Percentiles rank a stretch among this genome's conserved stretches.
Evolutionary conservation across 1,140 invertebrate species (phyloP).

Genomic region (Bombus superbus): DNA sequence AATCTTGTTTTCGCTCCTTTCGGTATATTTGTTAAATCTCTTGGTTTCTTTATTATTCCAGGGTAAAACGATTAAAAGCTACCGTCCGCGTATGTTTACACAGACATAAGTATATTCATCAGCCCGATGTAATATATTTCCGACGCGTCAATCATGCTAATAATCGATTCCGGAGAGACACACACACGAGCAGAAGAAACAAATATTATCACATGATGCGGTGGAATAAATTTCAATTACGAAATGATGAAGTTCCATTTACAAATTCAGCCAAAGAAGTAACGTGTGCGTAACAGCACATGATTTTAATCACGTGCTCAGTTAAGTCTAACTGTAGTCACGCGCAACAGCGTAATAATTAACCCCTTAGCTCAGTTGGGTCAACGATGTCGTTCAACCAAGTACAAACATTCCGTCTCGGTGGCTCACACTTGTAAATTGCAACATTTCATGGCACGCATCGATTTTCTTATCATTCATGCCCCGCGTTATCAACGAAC

Average conservation of each 20-base stretch:
- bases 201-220: slow-evolving; percentile 38
- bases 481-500: no score
- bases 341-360: slow-evolving; percentile 51
- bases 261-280: slow-evolving; percentile 47
- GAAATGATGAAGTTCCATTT: slow-evolving; percentile 50
- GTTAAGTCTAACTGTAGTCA: slow-evolving; percentile 50
- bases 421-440: slow-evolving; percentile 21
- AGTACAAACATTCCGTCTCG: slow-evolving; percentile 27
- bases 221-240: slow-evolving; percentile 53
- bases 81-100: no score
- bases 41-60: no score
- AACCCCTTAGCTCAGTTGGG: slow-evolving; percentile 32
- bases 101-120: neutral
- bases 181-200: neutral
- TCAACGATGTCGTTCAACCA: slow-evolving; percentile 53
- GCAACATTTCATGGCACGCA: neutral
- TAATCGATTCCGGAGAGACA: slow-evolving; percentile 12
- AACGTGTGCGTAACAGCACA: slow-evolving; percentile 46
- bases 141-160: neutral
- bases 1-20: no score
- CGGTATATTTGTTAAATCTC: no score
- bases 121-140: neutral
- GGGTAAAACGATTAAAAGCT: no score
- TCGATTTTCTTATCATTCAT: neutral
- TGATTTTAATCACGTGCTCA: slow-evolving; percentile 54